phyloP scores from a whole-genome alignment of 1,140 invertebrate genomes.

The Drosophila punjabiensis region DNA sequence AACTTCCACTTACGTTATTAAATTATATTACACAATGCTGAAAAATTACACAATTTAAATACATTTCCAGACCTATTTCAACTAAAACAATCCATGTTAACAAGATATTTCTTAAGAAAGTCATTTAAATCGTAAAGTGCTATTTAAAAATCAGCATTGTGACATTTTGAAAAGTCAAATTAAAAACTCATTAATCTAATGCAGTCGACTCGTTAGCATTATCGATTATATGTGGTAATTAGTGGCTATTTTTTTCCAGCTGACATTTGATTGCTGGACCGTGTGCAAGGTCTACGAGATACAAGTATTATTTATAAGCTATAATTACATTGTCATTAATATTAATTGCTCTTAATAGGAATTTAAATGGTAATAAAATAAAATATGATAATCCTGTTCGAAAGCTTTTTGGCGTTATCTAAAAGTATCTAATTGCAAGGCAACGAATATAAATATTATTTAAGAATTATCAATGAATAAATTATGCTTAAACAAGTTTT shows the following conservation, averaged over 20 bases:
- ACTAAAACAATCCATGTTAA: no score
- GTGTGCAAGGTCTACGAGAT: constrained; percentile 1
- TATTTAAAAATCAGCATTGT: neutral
- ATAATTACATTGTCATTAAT: constrained; percentile 12
- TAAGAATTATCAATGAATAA: neutral
- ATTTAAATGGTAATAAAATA: constrained; percentile 2
- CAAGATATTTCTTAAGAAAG: no score
- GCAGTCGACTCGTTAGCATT: constrained; percentile 4
- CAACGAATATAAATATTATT: neutral
- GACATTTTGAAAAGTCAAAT: constrained; percentile 10
- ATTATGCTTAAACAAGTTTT: neutral
- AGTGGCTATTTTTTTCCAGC: constrained; percentile 1
- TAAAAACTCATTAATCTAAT: constrained; percentile 16
- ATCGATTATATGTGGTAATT: constrained; percentile 8
- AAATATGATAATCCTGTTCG: neutral
- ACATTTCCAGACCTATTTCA: neutral
- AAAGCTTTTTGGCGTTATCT: neutral
- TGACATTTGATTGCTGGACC: constrained; percentile 2
- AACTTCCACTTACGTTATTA: neutral
- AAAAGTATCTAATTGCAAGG: neutral
- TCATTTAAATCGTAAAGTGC: no score
- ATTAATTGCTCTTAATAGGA: constrained; percentile 3
- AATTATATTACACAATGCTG: neutral
- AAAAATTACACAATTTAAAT: neutral
- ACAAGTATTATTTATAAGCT: constrained; percentile 7